Base-by-base conservation (phyloP, 1,140 invertebrate genomes). In the Orius insidiosus region DNA sequence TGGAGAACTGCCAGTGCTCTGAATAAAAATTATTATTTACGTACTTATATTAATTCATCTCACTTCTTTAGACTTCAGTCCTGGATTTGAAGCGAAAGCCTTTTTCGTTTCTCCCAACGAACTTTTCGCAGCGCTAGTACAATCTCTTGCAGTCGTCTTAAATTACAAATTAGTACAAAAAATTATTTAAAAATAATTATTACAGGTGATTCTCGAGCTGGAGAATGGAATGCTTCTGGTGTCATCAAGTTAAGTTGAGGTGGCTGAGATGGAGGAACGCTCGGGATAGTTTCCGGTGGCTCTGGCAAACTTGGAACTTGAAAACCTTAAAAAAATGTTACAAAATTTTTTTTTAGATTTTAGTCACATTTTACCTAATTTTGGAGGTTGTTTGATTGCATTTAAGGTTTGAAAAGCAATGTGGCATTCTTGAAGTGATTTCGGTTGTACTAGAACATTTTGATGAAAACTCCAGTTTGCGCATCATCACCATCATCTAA, bases 361-460 rank as follows among this genome's bases (percentile, higher is more conserved):
- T n/a, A n/a, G n/a, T n/a, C n/a, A n/a, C n/a, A n/a, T n/a, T 24
- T 24, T 24, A 24, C 24, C 24, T 7, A 24, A 24, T 24, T 24
- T 24, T 7, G 24, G 24, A 7, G 24, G 24, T 7, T 24, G 24
- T 32, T 43, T 30, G 24, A 43, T 15, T 8, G 41, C 41, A 30
- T 43, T 43, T 10, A 18, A 30, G 2, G 78, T 75, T 50, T 74
- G 67, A 58, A 85, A 89, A 10, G 75, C 70, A 46, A 90, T 82
- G 55, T 77, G 72, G 57, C 85, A 84, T 55, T 89, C 80, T 61
- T 90, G 85, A 36, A 92, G 62, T 14, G 83, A 82, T 59, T 87
- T 90, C 3, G 85, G 83, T 60, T 92, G 85, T 37, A 93, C 78
- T 37, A 88, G 70, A 63, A 85, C 66, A 93, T 75, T 38, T 75